Base-by-base conservation (phyloP, 2,797 vertebrate genomes). In the Picus viridis region DNA sequence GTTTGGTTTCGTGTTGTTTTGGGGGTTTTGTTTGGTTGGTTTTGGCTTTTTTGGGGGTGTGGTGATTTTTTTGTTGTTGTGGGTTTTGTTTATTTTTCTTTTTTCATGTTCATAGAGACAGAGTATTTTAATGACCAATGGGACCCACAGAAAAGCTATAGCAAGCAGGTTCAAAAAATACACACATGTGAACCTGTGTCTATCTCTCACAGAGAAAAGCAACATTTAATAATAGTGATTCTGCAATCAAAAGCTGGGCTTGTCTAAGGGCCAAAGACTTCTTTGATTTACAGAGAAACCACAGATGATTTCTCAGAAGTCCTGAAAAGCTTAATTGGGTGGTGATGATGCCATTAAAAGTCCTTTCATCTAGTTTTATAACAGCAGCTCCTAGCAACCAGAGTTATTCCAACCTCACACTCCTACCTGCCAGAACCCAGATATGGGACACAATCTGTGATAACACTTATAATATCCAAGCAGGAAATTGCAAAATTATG, bases 381-480 rank as follows among this genome's bases (percentile, higher is more conserved):
- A 85, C n/a, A 81, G 62, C 53, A 87, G 86, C 86, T 93, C 90
- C 84, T 95, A 96, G 92, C 88, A 95, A 93, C 85, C 43, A 11
- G 43, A 75, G 36, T 77, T 90, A 70, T 82, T 88, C 45, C 69
- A 83, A 6, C 69, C 78, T 91, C 22, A 2, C 19, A 53, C 74
- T 90, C 75, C 88, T 90, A 87, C 78, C 93, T 95, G 84, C 24
- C 57, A 74, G 45, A 49, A 53, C 43, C 70, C 34, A 84, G 70
- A 79, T 78, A 91, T 19, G 63, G 76, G 74, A 69, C 67, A 88
- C 69, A 91, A 76, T 70, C 73, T 76, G 73, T 26, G 70, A 91
- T 14, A 89, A 81, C 87, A 51, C 30, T 78, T 0, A 0, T 61
- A 87, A 78, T 59, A 83, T 22, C 59, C 76, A 92, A 86, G 91